phyloP scores from a whole-genome alignment of 2,113 vertebrate genomes.

The Cyprinodon variegatus region DNA sequence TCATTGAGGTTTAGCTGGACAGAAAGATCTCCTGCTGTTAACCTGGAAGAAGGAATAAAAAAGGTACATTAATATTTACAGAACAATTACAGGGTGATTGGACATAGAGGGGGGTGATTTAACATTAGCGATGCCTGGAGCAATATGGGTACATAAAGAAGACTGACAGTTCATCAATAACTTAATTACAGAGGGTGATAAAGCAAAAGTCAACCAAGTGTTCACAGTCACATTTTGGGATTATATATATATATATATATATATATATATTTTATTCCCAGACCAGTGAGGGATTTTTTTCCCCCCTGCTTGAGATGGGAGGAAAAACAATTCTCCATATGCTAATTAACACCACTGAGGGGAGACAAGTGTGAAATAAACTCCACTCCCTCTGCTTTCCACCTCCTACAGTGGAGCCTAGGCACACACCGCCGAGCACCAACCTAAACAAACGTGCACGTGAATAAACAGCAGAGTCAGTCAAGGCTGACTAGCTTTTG shows the following conservation, averaged over 20 bases:
- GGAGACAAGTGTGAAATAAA: conserved; percentile 44
- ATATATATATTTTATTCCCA: conserved; percentile 10
- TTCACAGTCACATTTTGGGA: conserved; percentile 10
- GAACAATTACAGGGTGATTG: conserved; percentile 16
- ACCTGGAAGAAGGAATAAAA: conserved; percentile 77
- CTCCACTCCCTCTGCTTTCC: conserved; percentile 28
- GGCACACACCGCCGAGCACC: conserved; percentile 28
- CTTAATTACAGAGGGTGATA: conserved; percentile 26
- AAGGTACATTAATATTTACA: conserved; percentile 41
- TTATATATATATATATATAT: conserved; percentile 14
- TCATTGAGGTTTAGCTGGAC: conserved; percentile 94
- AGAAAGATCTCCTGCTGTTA: conserved; percentile 87
- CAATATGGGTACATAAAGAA: conserved; percentile 18
- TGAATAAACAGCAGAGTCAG: conserved; percentile 31
- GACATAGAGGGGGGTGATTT: conserved; percentile 32
- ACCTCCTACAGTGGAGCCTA: conserved; percentile 26
- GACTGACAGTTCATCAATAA: conserved; percentile 51
- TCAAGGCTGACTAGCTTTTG: conserved; percentile 61
- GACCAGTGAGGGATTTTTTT: background rate
- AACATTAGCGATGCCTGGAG: conserved; percentile 33
- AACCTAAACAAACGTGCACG: conserved; percentile 16
- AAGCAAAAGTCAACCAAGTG: conserved; percentile 26
- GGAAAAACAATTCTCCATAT: conserved; percentile 37
- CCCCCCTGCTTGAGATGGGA: conserved; percentile 9
- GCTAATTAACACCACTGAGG: conserved; percentile 54